These are phyloP conservation scores for Neofelis nebulosa DNA, from an alignment of 2,113 vertebrate genomes.

Conservation along the genomic window DNA sequence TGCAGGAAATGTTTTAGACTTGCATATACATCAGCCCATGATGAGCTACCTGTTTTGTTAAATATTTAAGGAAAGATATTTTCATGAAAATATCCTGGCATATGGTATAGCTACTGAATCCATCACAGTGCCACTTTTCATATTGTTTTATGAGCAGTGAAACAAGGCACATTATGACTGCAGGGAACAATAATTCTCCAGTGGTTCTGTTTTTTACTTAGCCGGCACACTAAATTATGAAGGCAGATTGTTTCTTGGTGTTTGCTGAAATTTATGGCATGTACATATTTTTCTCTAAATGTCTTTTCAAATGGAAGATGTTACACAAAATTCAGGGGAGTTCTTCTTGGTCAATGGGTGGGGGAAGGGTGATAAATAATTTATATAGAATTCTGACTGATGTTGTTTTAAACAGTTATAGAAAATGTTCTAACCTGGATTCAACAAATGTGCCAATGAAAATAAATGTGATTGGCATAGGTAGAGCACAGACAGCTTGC, in stretches of 20 bases:
- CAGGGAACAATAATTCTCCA: slow-evolving; percentile 67
- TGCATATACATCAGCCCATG: neutral
- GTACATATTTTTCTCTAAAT: slow-evolving; percentile 67
- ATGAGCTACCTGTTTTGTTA: slow-evolving; percentile 48
- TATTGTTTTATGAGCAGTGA: slow-evolving; percentile 73
- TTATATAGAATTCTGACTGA: slow-evolving; percentile 38
- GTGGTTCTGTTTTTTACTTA: slow-evolving; percentile 61
- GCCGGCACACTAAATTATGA: slow-evolving; percentile 69
- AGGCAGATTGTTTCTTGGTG: slow-evolving; percentile 71
- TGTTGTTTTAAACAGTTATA: slow-evolving; percentile 33
- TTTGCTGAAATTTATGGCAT: slow-evolving; percentile 67
- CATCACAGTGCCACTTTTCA: slow-evolving; percentile 66
- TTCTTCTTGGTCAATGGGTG: neutral
- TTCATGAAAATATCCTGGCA: slow-evolving; percentile 61
- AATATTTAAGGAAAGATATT: slow-evolving; percentile 57
- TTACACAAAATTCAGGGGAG: slow-evolving; percentile 15
- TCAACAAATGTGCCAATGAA: slow-evolving; percentile 32
- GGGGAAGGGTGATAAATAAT: neutral
- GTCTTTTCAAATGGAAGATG: slow-evolving; percentile 64
- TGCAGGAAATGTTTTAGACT: neutral
- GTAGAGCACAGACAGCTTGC: neutral
- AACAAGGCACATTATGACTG: slow-evolving; percentile 66
- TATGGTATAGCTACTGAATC: slow-evolving; percentile 69
- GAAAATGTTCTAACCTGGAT: slow-evolving; percentile 45
- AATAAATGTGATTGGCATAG: slow-evolving; percentile 7